Percentiles rank a stretch among this genome's conserved stretches.
Evolutionary conservation across 2,888 invertebrate genomes (phyloP).

Genomic region (Drosophila pullipes): DNA sequence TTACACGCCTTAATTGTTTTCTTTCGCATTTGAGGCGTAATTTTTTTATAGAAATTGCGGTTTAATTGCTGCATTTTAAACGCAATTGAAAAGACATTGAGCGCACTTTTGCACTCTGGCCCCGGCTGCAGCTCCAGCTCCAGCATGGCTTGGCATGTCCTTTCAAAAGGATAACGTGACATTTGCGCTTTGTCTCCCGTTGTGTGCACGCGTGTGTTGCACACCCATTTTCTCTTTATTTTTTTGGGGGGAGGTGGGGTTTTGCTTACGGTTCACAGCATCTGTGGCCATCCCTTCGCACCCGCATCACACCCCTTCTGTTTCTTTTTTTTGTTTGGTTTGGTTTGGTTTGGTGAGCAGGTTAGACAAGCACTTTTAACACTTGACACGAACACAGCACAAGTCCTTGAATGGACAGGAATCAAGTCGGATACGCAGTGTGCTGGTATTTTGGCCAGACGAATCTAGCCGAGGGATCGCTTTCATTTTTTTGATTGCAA

Average conservation of each 20-base stretch:
- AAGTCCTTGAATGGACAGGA: conserved; percentile 10
- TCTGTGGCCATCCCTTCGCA: not conserved
- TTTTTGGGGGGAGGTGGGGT: not conserved
- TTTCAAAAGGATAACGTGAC: conserved; percentile 70
- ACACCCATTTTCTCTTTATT: not conserved
- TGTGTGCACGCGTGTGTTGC: conserved; percentile 14
- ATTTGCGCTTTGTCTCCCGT: conserved; percentile 59
- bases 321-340: not conserved
- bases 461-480: not conserved
- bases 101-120: conserved; percentile 52
- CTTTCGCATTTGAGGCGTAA: conserved; percentile 63
- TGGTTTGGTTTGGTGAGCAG: conserved; percentile 1
- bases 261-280: not conserved
- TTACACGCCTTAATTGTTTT: conserved; percentile 66
- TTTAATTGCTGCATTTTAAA: conserved; percentile 81
- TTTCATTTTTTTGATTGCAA: not conserved
- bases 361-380: conserved; percentile 42
- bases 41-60: conserved; percentile 77
- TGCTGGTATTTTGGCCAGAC: conserved; percentile 24
- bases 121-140: not conserved
- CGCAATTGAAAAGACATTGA: conserved; percentile 73
- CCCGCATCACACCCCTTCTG: not conserved
- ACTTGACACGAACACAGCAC: conserved; percentile 49
- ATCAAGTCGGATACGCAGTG: not conserved
- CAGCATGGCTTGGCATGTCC: conserved; percentile 30